phyloP scores from a whole-genome alignment of 2,113 vertebrate species.

The Saimiri boliviensis region DNA sequence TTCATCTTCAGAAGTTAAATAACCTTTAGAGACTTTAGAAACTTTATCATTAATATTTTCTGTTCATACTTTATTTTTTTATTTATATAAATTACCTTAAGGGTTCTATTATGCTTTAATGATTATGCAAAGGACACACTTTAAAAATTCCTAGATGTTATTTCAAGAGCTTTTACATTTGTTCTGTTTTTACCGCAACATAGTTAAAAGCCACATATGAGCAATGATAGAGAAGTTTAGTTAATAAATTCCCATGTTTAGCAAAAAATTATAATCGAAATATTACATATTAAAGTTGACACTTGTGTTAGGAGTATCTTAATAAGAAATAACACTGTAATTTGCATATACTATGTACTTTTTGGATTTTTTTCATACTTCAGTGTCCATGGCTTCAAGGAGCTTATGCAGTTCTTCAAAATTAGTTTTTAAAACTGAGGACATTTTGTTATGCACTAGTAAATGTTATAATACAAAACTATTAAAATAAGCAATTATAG shows the following conservation, averaged over 20 bases:
- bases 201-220: not conserved
- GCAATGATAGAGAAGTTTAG: not conserved
- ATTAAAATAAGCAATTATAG: not conserved
- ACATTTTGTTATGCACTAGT: not conserved
- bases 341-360: not conserved
- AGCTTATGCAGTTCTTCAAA: not conserved
- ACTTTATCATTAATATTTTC: not conserved
- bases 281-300: not conserved
- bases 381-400: not conserved
- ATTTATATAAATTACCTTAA: not conserved
- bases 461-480: not conserved
- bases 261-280: not conserved
- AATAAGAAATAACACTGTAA: not conserved
- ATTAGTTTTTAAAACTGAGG: not conserved
- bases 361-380: not conserved
- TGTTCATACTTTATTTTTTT: not conserved
- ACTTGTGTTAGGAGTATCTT: not conserved
- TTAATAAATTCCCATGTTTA: not conserved
- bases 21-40: not conserved
- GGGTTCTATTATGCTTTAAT: not conserved
- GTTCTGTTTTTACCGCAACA: not conserved
- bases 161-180: conserved; percentile 8
- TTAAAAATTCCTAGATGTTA: not conserved
- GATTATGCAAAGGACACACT: not conserved
- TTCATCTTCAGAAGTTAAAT: not conserved